Base-by-base conservation (phyloP, 1,140 invertebrate species). In the Zaprionus davidi region DNA sequence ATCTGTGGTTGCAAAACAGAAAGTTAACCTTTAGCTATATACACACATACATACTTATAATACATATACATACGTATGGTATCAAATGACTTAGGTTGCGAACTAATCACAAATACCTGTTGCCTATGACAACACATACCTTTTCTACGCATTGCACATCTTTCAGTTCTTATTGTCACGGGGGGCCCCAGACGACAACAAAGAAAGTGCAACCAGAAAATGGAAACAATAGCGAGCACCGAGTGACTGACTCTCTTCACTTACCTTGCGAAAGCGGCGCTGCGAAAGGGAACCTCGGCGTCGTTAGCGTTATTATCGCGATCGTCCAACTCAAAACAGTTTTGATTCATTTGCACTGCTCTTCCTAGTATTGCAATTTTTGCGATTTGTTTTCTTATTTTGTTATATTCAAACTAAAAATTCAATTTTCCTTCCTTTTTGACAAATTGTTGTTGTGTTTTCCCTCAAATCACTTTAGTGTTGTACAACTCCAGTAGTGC, bases 161-260 rank as follows among this genome's bases (percentile, higher is more conserved):
- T 20, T 26, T 17, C 41, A 36, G 2, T 46, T 46, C 20, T 26
- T 31, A 13, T 17, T 67, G 65, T 15, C 49, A 20, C 15, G 1
- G 5, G 20, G 3, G 31, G 31, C 31, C 13, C 2, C 4, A 28
- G 36, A 24, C 28, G 17, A 71, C 34, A 59, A 75, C 73, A 76
- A 76, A 76, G 73, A 76, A 76, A 76, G 60, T 59, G 60, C 67
- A 71, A 38, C 67, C 67, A 44, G 24, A n/a, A 22, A 57, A 58
- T 26, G 34, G 17, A 49, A 74, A 58, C 66, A 72, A 73, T 65
- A 71, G 62, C 53, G 62, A 49, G 15, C 31, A 38, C 36, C 31
- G 24, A 28, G 17, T 51, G 22, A 11, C 31, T 11, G 31, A 34
- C 31, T 34, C 31, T 34, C 31, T 56, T 57, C 24, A 63, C 51